Conservation (phyloP, 2,888 invertebrate genomes). For the Monochamus alternatus region DNA sequence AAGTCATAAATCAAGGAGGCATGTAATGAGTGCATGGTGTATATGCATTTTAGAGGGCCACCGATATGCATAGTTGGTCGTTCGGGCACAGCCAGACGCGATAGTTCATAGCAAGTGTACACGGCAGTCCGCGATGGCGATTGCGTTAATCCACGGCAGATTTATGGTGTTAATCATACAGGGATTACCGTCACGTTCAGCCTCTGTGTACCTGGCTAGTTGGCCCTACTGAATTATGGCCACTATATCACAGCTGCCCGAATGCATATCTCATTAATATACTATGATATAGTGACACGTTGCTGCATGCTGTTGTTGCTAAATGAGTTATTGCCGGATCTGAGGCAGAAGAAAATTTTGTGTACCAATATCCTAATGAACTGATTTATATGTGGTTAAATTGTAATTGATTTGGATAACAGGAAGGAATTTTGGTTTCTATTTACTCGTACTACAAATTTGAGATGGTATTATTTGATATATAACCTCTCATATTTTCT, state of each 20-base stretch:
- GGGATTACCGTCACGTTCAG: conserved; percentile 72
- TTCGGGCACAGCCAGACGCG: conserved; percentile 44
- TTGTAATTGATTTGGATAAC: no score
- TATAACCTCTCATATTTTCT: no score
- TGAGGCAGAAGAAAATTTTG: conserved; percentile 12
- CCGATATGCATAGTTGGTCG: conserved; percentile 26
- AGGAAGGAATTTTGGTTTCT: not conserved
- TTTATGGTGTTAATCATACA: conserved; percentile 78
- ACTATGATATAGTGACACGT: conserved; percentile 58
- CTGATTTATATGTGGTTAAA: not conserved
- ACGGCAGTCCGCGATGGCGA: conserved; percentile 65
- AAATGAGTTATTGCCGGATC: conserved; percentile 47
- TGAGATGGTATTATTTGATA: no score
- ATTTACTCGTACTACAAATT: not conserved
- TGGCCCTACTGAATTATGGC: conserved; percentile 68
- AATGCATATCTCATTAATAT: conserved; percentile 65
- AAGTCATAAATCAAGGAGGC: conserved; percentile 29
- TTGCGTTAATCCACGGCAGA: conserved; percentile 73
- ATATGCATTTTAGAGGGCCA: conserved; percentile 21
- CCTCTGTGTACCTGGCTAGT: conserved; percentile 69
- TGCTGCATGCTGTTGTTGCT: conserved; percentile 49
- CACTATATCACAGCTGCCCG: conserved; percentile 71
- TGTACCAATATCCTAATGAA: conserved; percentile 1
- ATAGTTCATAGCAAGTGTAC: conserved; percentile 63
- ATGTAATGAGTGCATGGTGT: conserved; percentile 26